phyloP scores from a whole-genome alignment of 2,888 invertebrate species.

The Sipha maydis region DNA sequence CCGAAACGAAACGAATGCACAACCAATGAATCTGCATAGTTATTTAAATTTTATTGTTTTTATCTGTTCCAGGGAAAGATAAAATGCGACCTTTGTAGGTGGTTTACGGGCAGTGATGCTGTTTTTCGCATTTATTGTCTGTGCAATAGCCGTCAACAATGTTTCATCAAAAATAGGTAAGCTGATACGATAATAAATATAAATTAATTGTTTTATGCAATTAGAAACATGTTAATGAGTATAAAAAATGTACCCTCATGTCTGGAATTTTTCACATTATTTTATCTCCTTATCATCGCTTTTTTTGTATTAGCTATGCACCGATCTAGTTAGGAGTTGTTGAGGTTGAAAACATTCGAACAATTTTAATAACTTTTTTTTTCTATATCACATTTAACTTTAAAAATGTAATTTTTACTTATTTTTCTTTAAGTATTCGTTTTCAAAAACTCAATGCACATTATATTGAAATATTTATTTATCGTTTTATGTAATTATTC shows the following conservation, averaged over 20 bases:
- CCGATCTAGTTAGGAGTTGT: background rate
- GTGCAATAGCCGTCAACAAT: slow-evolving; percentile 42
- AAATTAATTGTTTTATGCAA: background rate
- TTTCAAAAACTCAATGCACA: too few relatives aligned
- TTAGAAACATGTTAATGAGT: background rate
- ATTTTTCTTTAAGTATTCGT: too few relatives aligned
- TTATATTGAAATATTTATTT: too few relatives aligned
- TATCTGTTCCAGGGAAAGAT: slow-evolving; percentile 43
- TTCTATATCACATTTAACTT: too few relatives aligned
- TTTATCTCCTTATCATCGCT: background rate
- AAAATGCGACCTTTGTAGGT: slow-evolving; percentile 55
- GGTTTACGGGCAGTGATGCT: slow-evolving; percentile 59
- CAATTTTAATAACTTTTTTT: too few relatives aligned
- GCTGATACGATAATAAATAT: background rate
- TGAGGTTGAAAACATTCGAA: background rate
- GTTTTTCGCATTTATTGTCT: slow-evolving; percentile 52
- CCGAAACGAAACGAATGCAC: background rate
- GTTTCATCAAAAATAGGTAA: slow-evolving; percentile 54
- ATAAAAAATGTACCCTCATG: background rate
- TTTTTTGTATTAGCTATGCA: background rate
- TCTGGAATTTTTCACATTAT: background rate
- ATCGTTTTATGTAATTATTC: too few relatives aligned
- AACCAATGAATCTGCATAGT: background rate
- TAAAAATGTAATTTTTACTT: too few relatives aligned
- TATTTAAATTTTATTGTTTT: slow-evolving; percentile 50